Base-by-base conservation (phyloP, 2,888 invertebrate species). In the Corbicula japonica region DNA sequence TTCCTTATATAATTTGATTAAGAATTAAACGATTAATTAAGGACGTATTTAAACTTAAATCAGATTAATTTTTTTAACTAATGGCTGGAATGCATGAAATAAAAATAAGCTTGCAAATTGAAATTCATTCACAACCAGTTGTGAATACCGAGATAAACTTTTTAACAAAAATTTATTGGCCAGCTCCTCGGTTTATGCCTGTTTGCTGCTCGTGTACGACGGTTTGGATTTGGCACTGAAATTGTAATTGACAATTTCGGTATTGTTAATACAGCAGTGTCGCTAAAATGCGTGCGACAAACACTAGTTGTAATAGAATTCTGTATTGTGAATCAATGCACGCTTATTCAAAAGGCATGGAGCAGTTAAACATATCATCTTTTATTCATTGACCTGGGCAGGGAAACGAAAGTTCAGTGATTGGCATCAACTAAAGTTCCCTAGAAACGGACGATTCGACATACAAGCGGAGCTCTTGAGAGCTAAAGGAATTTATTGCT, bases 281-380 rank as follows among this genome's bases (percentile, higher is more conserved):
- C 21, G 52, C 28, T 48, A 15, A 52, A 66, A 54, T 26, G 65
- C 10, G 66, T 50, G 66, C 32, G 26, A 66, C 28, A 66, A 54
- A 66, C 66, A 5, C 2, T 34, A 54, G 56, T 32, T 52, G 35
- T 65, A 65, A 34, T 52, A 41, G 41, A 41, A 41, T 54, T 12
- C 3, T 66, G 30, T 54, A 54, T 35, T 28, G 38, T 54, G 52
- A 38, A 66, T 66, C 66, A 52, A 66, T 66, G 66, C 35, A 38
- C 8, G 54, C 35, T 38, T n/a, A n/a, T 38, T 35, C 21, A 58
- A 58, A 35, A 2, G 58, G 35, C 35, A 35, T 58, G 35, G 48
- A 50, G 44, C 63, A 32, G 46, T 63, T 63, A 63, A 32, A 30
- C 28, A 28, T 2, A 21, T 18, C 50, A 63, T 63, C 50, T 48